Conservation (phyloP, 2,797 vertebrate genomes). For the Coregonus ussuriensis region DNA sequence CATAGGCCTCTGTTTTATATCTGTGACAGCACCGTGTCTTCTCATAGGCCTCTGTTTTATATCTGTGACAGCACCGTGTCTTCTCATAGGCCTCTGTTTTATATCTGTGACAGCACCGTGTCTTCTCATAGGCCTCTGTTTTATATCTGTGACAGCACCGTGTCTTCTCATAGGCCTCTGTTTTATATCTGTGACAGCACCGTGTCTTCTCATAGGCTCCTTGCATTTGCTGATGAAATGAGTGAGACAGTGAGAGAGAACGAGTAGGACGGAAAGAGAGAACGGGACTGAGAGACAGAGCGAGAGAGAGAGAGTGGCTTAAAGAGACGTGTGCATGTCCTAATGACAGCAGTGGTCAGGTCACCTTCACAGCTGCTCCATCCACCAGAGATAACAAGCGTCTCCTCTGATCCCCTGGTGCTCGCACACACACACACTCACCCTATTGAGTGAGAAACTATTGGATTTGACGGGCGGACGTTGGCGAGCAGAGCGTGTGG, state of each 20-base stretch:
- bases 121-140: no score
- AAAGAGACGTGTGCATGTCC: conserved; percentile 79
- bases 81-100: no score
- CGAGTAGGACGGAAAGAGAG: neutral
- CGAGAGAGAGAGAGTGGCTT: conserved; percentile 32
- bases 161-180: neutral
- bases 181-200: no score
- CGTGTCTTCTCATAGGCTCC: no score
- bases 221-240: neutral
- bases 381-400: conserved; percentile 79
- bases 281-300: conserved; percentile 15
- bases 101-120: no score
- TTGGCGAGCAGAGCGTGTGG: conserved; percentile 45
- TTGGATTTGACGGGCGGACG: conserved; percentile 85
- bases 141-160: no score
- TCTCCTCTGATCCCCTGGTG: conserved; percentile 1
- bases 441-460: conserved; percentile 83
- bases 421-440: conserved; percentile 14
- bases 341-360: conserved; percentile 78
- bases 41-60: no score
- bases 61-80: no score
- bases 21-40: no score
- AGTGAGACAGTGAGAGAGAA: neutral
- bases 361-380: conserved; percentile 86
- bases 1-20: neutral